Percentiles rank a stretch among this genome's conserved stretches.
Evolutionary conservation across 2,113 vertebrate species (phyloP).

Genomic region (Gnathonemus longibarbis): DNA sequence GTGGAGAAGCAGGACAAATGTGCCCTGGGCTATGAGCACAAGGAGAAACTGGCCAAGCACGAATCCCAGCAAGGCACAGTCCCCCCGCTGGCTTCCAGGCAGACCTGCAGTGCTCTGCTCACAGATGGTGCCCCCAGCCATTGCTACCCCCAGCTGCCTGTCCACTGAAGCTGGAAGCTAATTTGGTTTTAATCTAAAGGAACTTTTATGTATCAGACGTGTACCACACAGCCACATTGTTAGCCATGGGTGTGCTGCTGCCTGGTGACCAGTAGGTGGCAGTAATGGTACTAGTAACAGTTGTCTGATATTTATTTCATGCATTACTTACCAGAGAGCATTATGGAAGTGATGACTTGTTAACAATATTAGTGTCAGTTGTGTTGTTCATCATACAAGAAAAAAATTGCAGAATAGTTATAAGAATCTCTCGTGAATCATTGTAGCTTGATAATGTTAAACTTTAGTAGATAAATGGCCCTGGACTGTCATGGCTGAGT

Average conservation of each 20-base stretch:
- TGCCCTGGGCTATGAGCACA: slow-evolving; percentile 83
- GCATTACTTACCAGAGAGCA: background rate
- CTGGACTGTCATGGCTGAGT: slow-evolving; percentile 24
- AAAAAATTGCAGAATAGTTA: background rate
- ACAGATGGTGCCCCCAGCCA: background rate
- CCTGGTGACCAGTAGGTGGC: slow-evolving; percentile 1
- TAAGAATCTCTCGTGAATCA: background rate
- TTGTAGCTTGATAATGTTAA: background rate
- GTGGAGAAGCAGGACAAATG: slow-evolving; percentile 77
- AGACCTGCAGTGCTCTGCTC: background rate
- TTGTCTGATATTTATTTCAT: background rate
- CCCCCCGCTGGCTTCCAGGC: background rate
- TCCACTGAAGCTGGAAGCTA: background rate
- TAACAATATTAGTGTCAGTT: background rate
- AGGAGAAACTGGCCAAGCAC: slow-evolving; percentile 81
- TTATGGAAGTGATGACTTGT: background rate
- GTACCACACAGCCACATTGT: background rate
- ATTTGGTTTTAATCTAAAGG: background rate
- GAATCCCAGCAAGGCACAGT: slow-evolving; percentile 82
- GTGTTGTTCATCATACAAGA: background rate
- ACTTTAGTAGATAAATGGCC: background rate
- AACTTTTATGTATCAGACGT: background rate
- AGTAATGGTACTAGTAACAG: background rate
- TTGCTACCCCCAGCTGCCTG: slow-evolving; percentile 26
- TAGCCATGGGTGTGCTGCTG: background rate